Conservation (phyloP, 2,113 vertebrate species). For the Choloepus hoffmanni region DNA sequence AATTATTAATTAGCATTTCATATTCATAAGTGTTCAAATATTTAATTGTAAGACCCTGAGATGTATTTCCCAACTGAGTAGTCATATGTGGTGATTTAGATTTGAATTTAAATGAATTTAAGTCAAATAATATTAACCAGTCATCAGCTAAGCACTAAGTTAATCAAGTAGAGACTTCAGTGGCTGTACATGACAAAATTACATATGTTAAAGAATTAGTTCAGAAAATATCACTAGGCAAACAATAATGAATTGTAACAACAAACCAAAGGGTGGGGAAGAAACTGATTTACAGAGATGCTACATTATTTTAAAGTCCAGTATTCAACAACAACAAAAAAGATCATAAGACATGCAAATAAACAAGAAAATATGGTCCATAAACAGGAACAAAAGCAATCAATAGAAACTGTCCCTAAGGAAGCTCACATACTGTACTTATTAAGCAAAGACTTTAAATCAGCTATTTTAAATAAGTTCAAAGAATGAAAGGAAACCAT, state of each 20-base stretch:
- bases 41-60: neutral
- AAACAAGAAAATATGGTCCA: neutral
- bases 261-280: neutral
- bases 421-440: neutral
- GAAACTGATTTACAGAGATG: neutral
- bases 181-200: neutral
- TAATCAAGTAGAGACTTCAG: neutral
- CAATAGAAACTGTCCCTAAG: neutral
- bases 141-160: neutral
- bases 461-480: neutral
- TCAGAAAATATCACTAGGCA: slow-evolving; percentile 4
- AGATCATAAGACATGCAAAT: neutral
- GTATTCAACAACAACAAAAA: neutral
- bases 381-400: neutral
- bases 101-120: neutral
- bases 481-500: neutral
- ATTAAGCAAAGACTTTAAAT: neutral
- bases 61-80: neutral
- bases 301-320: neutral
- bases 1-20: neutral
- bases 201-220: neutral
- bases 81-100: neutral
- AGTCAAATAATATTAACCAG: neutral
- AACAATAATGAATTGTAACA: neutral
- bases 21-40: neutral